These are phyloP conservation scores for Antechinus flavipes DNA, from an alignment of 2,113 vertebrate genomes.

Conservation along the genomic window DNA sequence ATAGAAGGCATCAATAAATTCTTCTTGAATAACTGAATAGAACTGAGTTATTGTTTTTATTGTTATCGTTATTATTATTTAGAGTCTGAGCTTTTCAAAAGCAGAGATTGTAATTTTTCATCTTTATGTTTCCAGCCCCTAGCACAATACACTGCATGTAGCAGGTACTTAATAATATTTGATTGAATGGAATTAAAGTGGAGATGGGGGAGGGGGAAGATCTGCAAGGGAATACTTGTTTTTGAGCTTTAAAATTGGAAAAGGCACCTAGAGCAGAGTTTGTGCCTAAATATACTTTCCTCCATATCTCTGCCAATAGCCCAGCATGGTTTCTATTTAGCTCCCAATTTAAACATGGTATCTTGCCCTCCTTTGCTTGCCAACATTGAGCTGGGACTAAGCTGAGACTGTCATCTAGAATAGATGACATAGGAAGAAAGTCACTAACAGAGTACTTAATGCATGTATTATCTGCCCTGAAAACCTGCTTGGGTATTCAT, in stretches of 20 bases:
- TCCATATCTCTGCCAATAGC: not conserved
- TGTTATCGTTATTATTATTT: not conserved
- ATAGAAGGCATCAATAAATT: not conserved
- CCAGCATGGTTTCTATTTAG: not conserved
- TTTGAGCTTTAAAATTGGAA: not conserved
- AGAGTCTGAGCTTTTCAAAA: not conserved
- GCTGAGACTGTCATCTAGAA: not conserved
- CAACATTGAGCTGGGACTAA: accelerated
- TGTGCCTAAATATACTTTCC: not conserved
- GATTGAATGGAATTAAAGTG: slow-evolving; percentile 1
- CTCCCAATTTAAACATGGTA: not conserved
- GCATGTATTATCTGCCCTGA: not conserved
- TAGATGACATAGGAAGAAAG: not conserved
- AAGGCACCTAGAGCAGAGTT: not conserved
- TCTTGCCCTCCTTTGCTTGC: not conserved
- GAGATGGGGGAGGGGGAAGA: not conserved
- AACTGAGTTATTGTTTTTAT: not conserved
- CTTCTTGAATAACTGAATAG: not conserved
- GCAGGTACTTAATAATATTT: not conserved
- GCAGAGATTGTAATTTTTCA: not conserved
- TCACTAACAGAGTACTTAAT: accelerated
- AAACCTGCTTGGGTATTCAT: not conserved
- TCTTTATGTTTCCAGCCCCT: not conserved
- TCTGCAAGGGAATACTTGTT: not conserved
- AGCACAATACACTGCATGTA: not conserved